Percentiles rank a stretch among this genome's conserved stretches.
Conservation (phyloP, 2,113 vertebrate species). For the Microcebus murinus region DNA sequence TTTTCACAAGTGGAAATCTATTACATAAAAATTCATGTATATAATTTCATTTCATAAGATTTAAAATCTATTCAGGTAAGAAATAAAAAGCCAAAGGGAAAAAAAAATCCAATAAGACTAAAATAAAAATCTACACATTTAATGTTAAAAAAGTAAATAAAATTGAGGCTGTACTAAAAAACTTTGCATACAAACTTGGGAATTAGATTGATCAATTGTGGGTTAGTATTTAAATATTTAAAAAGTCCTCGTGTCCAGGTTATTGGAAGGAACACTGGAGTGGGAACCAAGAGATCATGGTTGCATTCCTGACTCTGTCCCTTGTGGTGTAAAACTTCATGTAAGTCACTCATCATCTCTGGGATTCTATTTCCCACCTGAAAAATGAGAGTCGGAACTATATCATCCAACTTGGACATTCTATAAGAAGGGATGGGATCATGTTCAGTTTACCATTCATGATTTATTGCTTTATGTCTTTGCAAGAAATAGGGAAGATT, state of each 20-base stretch:
- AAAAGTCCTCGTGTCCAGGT: background rate
- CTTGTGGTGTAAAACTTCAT: background rate
- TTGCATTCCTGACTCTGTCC: background rate
- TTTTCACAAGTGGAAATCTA: background rate
- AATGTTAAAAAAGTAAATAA: background rate
- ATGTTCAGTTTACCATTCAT: background rate
- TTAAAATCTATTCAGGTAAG: background rate
- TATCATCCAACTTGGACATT: background rate
- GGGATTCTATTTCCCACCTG: background rate
- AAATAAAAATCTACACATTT: background rate
- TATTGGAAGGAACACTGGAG: background rate
- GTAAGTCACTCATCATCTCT: background rate
- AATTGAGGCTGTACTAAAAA: background rate
- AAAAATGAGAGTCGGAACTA: background rate
- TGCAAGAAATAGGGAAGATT: background rate
- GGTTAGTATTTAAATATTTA: background rate
- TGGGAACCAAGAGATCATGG: background rate
- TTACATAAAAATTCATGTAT: background rate
- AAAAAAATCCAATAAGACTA: constrained; percentile 21
- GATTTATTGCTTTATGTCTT: background rate
- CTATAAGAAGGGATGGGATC: background rate
- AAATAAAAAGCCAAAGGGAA: background rate
- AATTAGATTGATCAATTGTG: background rate
- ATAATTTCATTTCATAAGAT: background rate
- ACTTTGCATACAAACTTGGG: background rate